Percentiles rank a stretch among this genome's conserved stretches.
Evolutionary conservation across 2,888 invertebrate species (phyloP).

Genomic region (Hirtodrosophila confusa): DNA sequence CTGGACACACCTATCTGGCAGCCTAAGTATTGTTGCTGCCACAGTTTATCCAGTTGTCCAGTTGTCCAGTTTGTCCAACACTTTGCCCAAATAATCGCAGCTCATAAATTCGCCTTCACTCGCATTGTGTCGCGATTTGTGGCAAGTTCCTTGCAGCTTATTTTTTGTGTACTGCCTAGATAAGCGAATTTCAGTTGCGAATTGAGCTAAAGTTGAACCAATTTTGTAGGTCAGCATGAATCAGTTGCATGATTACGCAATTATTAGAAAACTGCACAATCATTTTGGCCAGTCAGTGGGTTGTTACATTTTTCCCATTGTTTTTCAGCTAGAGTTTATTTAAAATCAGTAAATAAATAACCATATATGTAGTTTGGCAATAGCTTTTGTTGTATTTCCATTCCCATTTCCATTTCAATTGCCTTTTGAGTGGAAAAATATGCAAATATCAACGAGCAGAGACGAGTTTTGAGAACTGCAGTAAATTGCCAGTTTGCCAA

Average conservation of each 20-base stretch:
- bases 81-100: slow-evolving; percentile 62
- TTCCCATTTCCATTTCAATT: slow-evolving; percentile 69
- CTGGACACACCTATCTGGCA: slow-evolving; percentile 51
- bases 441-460: slow-evolving; percentile 65
- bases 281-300: slow-evolving; percentile 13
- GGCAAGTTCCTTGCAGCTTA: slow-evolving; percentile 9
- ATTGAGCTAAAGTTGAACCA: slow-evolving; percentile 2
- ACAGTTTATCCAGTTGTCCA: slow-evolving; percentile 12
- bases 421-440: slow-evolving; percentile 76
- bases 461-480: slow-evolving; percentile 43
- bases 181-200: slow-evolving; percentile 42
- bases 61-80: slow-evolving; percentile 42
- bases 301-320: slow-evolving; percentile 18
- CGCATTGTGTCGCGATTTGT: slow-evolving; percentile 23
- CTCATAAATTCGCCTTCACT: slow-evolving; percentile 51
- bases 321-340: slow-evolving; percentile 23
- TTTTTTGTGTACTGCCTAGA: slow-evolving; percentile 27
- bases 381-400: slow-evolving; percentile 42
- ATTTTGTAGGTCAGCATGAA: slow-evolving; percentile 67
- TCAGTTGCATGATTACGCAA: slow-evolving; percentile 64
- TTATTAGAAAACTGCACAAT: slow-evolving; percentile 55
- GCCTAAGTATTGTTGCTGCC: slow-evolving; percentile 7
- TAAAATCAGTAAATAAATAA: slow-evolving; percentile 66
- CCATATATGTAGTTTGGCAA: slow-evolving; percentile 32
- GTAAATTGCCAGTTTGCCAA: slow-evolving; percentile 76